Conservation (phyloP, 2,888 invertebrate genomes). For the Junonia oenone region DNA sequence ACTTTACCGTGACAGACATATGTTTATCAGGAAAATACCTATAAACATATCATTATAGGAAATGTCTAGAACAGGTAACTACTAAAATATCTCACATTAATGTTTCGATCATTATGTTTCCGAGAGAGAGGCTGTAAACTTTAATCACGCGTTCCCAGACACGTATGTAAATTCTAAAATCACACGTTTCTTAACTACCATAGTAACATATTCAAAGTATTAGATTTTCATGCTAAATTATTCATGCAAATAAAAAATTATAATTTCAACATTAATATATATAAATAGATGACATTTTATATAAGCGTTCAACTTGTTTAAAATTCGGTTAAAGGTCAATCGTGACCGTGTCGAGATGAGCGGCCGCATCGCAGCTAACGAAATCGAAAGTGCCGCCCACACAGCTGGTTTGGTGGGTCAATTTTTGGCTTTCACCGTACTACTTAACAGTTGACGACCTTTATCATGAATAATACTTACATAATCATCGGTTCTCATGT, state of each 20-base stretch:
- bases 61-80: background rate
- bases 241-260: background rate
- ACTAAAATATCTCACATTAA: background rate
- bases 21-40: background rate
- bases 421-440: conserved; percentile 55
- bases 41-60: background rate
- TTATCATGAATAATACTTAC: conserved; percentile 46
- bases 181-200: background rate
- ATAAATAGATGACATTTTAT: conserved; percentile 25
- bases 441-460: conserved; percentile 59
- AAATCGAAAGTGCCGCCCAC: conserved; percentile 64
- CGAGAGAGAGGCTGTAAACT: background rate
- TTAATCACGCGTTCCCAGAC: background rate
- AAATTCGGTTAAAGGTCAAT: conserved; percentile 48
- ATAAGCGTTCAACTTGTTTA: conserved; percentile 11
- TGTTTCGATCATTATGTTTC: background rate
- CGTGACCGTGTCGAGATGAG: conserved; percentile 34
- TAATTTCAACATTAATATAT: conserved; percentile 25
- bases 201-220: background rate
- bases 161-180: background rate
- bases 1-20: background rate
- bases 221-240: background rate
- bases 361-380: conserved; percentile 32
- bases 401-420: conserved; percentile 47
- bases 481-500: conserved; percentile 33